Conservation (phyloP, 1,140 invertebrate species). For the Scaptomyza pallida region DNA sequence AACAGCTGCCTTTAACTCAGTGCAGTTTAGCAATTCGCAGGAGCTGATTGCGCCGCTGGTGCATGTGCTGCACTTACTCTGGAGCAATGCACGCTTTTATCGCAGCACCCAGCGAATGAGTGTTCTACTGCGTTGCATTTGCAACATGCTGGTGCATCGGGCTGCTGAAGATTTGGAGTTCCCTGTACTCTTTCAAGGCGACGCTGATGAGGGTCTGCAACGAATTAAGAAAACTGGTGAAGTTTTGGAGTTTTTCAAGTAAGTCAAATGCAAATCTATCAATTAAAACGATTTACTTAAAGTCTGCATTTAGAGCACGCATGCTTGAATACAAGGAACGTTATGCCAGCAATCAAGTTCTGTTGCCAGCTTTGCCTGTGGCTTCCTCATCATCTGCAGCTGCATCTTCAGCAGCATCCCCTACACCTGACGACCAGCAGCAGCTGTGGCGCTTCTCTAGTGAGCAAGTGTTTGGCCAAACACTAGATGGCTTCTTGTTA, state of each 20-base stretch:
- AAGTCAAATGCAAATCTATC: not conserved
- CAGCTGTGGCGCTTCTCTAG: conserved; percentile 89
- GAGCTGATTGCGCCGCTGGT: conserved; percentile 88
- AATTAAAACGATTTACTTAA: not conserved
- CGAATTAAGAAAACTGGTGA: conserved; percentile 66
- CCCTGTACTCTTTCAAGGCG: conserved; percentile 87
- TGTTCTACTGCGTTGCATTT: conserved; percentile 88
- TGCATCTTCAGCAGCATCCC: conserved; percentile 2
- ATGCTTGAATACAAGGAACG: conserved; percentile 73
- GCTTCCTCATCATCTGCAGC: not conserved
- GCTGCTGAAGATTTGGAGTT: conserved; percentile 85
- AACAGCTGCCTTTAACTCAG: conserved; percentile 88
- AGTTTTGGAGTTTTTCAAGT: conserved; percentile 76
- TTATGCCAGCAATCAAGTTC: conserved; percentile 85
- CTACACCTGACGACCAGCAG: conserved; percentile 55
- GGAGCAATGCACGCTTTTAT: conserved; percentile 93
- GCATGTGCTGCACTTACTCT: conserved; percentile 92
- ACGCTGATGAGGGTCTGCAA: conserved; percentile 84
- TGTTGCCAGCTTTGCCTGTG: conserved; percentile 56
- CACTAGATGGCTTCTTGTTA: conserved; percentile 87
- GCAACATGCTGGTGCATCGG: conserved; percentile 89
- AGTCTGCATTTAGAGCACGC: conserved; percentile 45
- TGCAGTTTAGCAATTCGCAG: conserved; percentile 87
- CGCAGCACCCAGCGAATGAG: conserved; percentile 91
- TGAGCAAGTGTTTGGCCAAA: conserved; percentile 88